Evolutionary conservation across 2,888 invertebrate species (phyloP).

Genomic region (Patella pellucida): DNA sequence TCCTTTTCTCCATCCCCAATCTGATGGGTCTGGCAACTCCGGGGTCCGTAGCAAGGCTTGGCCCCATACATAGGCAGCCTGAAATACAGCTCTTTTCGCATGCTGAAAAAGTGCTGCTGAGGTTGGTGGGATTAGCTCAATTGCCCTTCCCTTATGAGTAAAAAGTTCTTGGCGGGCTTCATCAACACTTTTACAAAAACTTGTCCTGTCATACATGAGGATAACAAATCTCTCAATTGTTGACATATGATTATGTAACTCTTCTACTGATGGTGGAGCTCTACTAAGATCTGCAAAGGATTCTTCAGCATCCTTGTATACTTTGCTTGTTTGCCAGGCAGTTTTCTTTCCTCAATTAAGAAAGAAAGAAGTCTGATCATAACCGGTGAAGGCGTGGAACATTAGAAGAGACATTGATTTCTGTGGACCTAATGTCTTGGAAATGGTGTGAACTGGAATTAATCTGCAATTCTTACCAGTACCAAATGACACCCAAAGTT

Average conservation of each 20-base stretch:
- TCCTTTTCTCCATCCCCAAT: too few species aligned
- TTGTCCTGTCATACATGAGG: too few species aligned
- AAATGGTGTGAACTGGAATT: background rate
- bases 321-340: background rate
- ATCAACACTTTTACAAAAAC: too few species aligned
- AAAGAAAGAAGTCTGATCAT: background rate
- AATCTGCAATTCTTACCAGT: constrained; percentile 9
- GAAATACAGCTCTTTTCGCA: background rate
- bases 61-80: background rate
- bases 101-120: background rate
- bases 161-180: too few species aligned
- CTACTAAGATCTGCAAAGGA: background rate
- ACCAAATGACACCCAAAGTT: too few species aligned
- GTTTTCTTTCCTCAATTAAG: background rate
- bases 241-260: too few species aligned
- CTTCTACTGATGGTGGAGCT: constrained; percentile 6
- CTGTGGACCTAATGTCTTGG: background rate
- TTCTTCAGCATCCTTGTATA: background rate
- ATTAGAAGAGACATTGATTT: background rate
- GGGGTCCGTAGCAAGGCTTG: too few species aligned
- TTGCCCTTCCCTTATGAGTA: background rate
- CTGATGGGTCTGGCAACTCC: too few species aligned
- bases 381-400: constrained; percentile 9
- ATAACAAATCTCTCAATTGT: too few species aligned
- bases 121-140: background rate